phyloP scores from a whole-genome alignment of 1,140 invertebrate species.

The Planococcus citri region DNA sequence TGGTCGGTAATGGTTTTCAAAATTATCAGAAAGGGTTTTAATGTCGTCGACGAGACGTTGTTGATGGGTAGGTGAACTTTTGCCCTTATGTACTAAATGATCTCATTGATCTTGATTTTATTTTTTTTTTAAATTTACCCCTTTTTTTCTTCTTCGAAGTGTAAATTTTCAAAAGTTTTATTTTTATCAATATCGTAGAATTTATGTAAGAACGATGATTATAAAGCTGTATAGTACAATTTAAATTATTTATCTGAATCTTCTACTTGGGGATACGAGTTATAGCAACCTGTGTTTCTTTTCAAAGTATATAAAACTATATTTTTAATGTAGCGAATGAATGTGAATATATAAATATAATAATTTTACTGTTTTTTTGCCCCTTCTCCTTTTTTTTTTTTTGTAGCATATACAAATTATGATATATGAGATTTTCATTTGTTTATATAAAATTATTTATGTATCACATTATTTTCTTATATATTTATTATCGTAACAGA shows the following conservation, averaged over 20 bases:
- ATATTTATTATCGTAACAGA: background rate
- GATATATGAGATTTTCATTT: background rate
- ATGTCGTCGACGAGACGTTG: no score
- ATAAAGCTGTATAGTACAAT: constrained; percentile 7
- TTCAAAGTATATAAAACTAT: constrained; percentile 9
- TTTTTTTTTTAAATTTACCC: background rate
- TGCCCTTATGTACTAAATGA: background rate
- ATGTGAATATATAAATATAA: constrained; percentile 16
- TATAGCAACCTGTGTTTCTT: background rate
- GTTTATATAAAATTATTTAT: constrained; percentile 12
- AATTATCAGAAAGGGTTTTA: no score
- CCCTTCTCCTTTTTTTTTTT: background rate
- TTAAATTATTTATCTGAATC: constrained; percentile 5
- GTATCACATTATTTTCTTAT: constrained; percentile 10
- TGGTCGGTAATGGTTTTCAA: no score
- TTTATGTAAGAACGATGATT: background rate
- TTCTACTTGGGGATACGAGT: background rate
- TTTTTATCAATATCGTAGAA: background rate
- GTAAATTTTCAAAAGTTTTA: constrained; percentile 10
- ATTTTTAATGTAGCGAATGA: constrained; percentile 16
- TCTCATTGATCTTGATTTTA: constrained; percentile 16
- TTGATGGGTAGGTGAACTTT: background rate
- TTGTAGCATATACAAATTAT: constrained; percentile 15
- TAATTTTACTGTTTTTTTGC: no score
- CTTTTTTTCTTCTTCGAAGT: constrained; percentile 6